These are phyloP conservation scores for Synanthedon tipuliformis DNA, from an alignment of 2,888 invertebrate genomes.

Conservation along the genomic window DNA sequence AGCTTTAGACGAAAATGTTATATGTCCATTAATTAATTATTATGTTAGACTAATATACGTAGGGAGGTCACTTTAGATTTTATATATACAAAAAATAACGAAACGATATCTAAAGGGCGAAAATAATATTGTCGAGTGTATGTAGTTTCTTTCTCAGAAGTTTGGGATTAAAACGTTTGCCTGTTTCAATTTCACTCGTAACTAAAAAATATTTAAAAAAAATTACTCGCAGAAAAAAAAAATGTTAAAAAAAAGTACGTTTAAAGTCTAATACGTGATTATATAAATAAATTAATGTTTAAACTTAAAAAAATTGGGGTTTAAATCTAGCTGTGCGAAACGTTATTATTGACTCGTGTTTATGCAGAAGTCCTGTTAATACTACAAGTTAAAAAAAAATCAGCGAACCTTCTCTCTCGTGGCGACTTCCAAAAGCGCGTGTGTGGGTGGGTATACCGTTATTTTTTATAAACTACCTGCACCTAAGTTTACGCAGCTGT, in stretches of 20 bases:
- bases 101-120: too few relatives aligned
- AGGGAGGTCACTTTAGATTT: too few relatives aligned
- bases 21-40: too few relatives aligned
- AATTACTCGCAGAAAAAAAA: constrained; percentile 28
- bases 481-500: too few relatives aligned
- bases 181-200: constrained; percentile 10
- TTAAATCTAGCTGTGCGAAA: constrained; percentile 44
- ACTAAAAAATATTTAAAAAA: constrained; percentile 24
- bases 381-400: constrained; percentile 44
- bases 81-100: too few relatives aligned
- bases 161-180: constrained; percentile 13
- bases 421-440: too few relatives aligned
- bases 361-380: constrained; percentile 46
- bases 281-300: neutral
- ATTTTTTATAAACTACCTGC: too few relatives aligned
- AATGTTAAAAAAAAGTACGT: constrained; percentile 33
- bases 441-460: too few relatives aligned
- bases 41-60: too few relatives aligned
- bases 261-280: constrained; percentile 3
- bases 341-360: constrained; percentile 35
- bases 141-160: constrained; percentile 46
- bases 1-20: neutral
- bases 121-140: constrained; percentile 16
- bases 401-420: constrained; percentile 25
- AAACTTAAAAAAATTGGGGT: constrained; percentile 15